Evolutionary conservation across 2,797 vertebrate species (phyloP), one percentile per base, ranked within the genome.

Genomic region (Saxicola maurus): DNA sequence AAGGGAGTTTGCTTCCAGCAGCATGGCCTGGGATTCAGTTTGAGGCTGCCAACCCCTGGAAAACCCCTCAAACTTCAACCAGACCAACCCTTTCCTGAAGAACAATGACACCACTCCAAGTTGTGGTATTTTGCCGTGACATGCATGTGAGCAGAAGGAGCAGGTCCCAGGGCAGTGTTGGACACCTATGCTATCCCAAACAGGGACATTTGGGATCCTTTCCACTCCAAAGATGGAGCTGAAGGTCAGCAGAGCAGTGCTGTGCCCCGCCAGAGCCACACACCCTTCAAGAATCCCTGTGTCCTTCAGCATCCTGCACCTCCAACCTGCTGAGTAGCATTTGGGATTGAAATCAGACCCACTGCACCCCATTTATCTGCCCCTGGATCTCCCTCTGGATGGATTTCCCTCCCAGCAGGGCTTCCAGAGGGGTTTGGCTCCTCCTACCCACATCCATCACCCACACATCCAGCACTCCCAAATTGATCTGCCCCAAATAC

Each of bases 111-210:
- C 27, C 25, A 6, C 30, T 59, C 28, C 46, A 7, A 9, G 31
- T 1, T 0, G 0, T 4, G 16, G 18, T 1, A 2, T 17, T 62
- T 45, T 1, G 0, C 42, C 20, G 25, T 3, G 15, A 30, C 48
- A 30, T 0, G 9, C 10, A 3, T 0, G 1, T 0, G 11, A 71
- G 45, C 30, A 24, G 31, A 13, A 46, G 66, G 15, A 49, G 17
- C 48, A 80, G 52, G 15, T 30, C 27, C 40, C 9, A 12, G 37
- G 17, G 35, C 16, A 11, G 35, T 4, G 2, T 5, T 9, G 8
- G 64, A 35, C 55, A 24, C 46, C n/a, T 65, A 2, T 19, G 2
- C 43, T 40, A 24, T 10, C 17, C 71, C 31, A 67, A 61, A 19
- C 3, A 15, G 30, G 20, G 19, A 30, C 20, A 15, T 61, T 2